A percentile compares a stretch with the other conserved stretches of the same genome.
Evolutionary conservation across 2,113 vertebrate genomes (phyloP).

Genomic region (Brachyhypopomus occidentalis): DNA sequence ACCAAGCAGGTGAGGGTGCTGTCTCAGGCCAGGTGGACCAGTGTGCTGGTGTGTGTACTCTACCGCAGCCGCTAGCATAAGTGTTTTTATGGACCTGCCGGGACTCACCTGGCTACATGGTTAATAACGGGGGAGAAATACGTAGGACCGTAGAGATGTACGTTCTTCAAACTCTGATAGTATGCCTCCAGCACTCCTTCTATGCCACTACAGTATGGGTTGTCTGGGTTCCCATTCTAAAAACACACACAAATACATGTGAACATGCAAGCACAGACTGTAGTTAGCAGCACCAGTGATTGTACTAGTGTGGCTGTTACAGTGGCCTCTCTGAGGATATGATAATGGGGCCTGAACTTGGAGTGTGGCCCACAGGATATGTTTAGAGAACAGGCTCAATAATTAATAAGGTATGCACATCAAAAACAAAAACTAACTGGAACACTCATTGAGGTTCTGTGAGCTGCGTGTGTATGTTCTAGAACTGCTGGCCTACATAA

Average conservation of each 20-base stretch:
- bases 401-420: neutral
- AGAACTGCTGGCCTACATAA: slow-evolving; percentile 14
- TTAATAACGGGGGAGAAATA: slow-evolving; percentile 98
- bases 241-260: slow-evolving; percentile 32
- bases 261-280: slow-evolving; percentile 5
- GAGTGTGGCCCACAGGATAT: neutral
- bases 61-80: neutral
- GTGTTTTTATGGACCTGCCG: neutral
- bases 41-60: neutral
- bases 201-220: slow-evolving; percentile 93
- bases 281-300: neutral
- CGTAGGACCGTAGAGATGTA: slow-evolving; percentile 92
- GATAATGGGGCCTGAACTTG: neutral
- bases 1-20: neutral
- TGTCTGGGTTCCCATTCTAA: slow-evolving; percentile 94
- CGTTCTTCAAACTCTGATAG: slow-evolving; percentile 91
- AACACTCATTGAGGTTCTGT: slow-evolving; percentile 14
- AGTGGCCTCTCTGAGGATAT: neutral
- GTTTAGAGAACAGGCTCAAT: neutral
- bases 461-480: neutral
- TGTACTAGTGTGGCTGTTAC: neutral
- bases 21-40: neutral
- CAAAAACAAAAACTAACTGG: slow-evolving; percentile 5
- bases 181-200: slow-evolving; percentile 97
- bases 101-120: slow-evolving; percentile 90